These are phyloP conservation scores for Amphilophus citrinellus DNA, from an alignment of 2,113 vertebrate genomes.

Conservation along the genomic window DNA sequence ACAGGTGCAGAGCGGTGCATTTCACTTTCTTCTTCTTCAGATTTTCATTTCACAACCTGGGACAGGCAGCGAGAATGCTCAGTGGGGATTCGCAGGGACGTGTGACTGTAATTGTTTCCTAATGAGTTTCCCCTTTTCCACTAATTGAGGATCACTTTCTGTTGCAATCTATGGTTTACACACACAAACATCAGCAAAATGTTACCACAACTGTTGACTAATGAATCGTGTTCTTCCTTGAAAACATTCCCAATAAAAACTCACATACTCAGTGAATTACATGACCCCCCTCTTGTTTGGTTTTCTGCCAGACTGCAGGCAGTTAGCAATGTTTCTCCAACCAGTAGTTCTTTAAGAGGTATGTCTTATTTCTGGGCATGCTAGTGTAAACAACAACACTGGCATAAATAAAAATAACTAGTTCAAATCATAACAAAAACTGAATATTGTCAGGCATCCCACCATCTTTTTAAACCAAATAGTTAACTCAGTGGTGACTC, in stretches of 20 bases:
- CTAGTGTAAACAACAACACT: not conserved
- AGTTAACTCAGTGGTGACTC: too few relatives aligned
- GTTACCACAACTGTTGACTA: slow-evolving; percentile 42
- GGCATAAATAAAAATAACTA: not conserved
- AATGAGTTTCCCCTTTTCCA: slow-evolving; percentile 61
- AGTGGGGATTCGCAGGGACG: slow-evolving; percentile 52
- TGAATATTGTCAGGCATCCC: too few relatives aligned
- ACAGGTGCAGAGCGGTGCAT: slow-evolving; percentile 46
- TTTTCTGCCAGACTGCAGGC: slow-evolving; percentile 13
- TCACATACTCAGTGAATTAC: slow-evolving; percentile 15
- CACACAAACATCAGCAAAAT: slow-evolving; percentile 51
- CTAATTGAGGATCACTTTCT: slow-evolving; percentile 63
- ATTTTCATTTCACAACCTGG: slow-evolving; percentile 49
- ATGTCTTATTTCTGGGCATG: not conserved
- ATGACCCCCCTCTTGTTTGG: slow-evolving; percentile 7
- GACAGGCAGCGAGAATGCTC: slow-evolving; percentile 39
- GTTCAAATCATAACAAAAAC: too few relatives aligned
- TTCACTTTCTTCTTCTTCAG: slow-evolving; percentile 45
- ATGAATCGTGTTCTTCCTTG: slow-evolving; percentile 38
- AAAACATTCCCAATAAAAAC: slow-evolving; percentile 44
- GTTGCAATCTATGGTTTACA: slow-evolving; percentile 42
- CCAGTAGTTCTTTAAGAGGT: not conserved
- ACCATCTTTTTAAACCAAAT: too few relatives aligned
- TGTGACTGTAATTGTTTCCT: slow-evolving; percentile 68
- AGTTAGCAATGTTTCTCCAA: slow-evolving; percentile 1